phyloP scores from a whole-genome alignment of 1,140 invertebrate species.

The Drosophila serrata region DNA sequence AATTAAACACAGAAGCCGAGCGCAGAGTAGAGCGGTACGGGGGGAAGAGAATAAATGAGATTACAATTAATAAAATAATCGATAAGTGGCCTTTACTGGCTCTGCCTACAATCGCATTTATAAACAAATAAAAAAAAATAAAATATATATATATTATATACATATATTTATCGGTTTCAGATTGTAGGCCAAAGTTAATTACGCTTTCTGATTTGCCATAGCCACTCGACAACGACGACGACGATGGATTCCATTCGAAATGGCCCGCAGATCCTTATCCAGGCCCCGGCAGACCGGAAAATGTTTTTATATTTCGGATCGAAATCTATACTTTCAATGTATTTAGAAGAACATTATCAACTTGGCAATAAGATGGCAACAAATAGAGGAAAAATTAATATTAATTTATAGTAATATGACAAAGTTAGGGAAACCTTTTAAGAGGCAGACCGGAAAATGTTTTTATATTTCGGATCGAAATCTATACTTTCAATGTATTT shows the following conservation, averaged over 20 bases:
- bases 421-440: no score
- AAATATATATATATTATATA: background rate
- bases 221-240: slow-evolving; percentile 30
- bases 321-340: background rate
- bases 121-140: slow-evolving; percentile 4
- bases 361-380: background rate
- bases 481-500: background rate
- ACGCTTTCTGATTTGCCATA: slow-evolving; percentile 68
- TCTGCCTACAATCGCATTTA: slow-evolving; percentile 7
- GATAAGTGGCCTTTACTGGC: slow-evolving; percentile 61
- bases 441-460: slow-evolving; percentile 17
- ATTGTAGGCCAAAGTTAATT: slow-evolving; percentile 75
- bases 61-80: slow-evolving; percentile 84
- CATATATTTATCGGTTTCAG: slow-evolving; percentile 8
- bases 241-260: slow-evolving; percentile 7
- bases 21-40: slow-evolving; percentile 38
- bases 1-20: slow-evolving; percentile 57
- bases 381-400: no score
- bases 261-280: slow-evolving; percentile 8
- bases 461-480: background rate
- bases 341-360: background rate
- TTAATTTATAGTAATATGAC: no score
- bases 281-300: slow-evolving; percentile 4
- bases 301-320: background rate
- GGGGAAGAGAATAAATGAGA: slow-evolving; percentile 73